Percentiles rank a stretch among this genome's conserved stretches.
phyloP scores from a whole-genome alignment of 2,888 invertebrate species.

The Drosophila flavopinicola region DNA sequence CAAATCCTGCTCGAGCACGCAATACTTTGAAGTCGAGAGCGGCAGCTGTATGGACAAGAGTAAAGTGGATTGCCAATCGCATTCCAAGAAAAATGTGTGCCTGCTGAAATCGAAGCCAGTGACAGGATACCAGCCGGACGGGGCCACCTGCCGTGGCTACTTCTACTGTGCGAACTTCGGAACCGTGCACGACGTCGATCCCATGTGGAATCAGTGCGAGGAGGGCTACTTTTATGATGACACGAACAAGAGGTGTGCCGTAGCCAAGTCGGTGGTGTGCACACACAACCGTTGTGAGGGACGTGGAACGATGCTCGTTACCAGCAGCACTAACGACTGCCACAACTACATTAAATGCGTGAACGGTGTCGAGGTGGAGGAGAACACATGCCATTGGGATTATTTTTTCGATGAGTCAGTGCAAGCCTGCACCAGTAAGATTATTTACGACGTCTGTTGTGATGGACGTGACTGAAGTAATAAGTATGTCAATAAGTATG shows the following conservation, averaged over 20 bases:
- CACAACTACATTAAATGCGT: conserved; percentile 72
- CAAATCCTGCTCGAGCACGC: conserved; percentile 29
- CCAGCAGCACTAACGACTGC: conserved; percentile 69
- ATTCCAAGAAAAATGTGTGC: conserved; percentile 64
- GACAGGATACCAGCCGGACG: conserved; percentile 54
- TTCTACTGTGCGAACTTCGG: conserved; percentile 62
- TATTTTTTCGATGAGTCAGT: conserved; percentile 76
- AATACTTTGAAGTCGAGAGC: conserved; percentile 70
- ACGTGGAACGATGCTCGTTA: conserved; percentile 69
- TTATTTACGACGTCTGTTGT: conserved; percentile 71
- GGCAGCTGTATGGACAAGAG: conserved; percentile 56
- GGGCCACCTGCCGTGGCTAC: conserved; percentile 78
- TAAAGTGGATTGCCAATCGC: conserved; percentile 60
- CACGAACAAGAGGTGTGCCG: conserved; percentile 41
- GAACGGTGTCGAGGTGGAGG: conserved; percentile 42
- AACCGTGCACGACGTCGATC: conserved; percentile 62
- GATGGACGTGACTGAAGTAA: conserved; percentile 56
- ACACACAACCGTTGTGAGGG: conserved; percentile 80
- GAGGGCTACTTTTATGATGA: conserved; percentile 71
- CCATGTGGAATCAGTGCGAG: conserved; percentile 74
- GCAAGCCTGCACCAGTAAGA: conserved; percentile 58
- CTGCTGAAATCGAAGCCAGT: conserved; percentile 14
- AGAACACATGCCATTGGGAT: conserved; percentile 63
- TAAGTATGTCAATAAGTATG: neutral
- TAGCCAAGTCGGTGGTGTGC: conserved; percentile 65